Conservation (phyloP, 2,113 vertebrate species). For the Balaeniceps rex region DNA sequence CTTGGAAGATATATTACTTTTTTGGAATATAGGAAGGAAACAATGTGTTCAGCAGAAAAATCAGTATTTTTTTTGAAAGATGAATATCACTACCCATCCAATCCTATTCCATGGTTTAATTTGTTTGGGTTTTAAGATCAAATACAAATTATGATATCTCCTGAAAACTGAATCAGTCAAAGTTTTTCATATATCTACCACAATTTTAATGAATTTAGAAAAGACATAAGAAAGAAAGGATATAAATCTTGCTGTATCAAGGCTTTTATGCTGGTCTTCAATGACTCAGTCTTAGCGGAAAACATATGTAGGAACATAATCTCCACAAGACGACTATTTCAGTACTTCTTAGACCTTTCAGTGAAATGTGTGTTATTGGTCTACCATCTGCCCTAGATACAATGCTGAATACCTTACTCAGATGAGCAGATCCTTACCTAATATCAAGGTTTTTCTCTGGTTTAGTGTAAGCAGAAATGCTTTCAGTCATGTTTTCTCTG, state of each 20-base stretch:
- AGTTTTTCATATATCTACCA: not conserved
- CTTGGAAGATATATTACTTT: not conserved
- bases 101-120: not conserved
- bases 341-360: not conserved
- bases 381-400: not conserved
- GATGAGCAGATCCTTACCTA: not conserved
- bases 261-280: not conserved
- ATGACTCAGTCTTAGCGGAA: not conserved
- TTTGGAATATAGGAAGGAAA: not conserved
- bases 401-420: not conserved
- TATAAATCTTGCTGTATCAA: not conserved
- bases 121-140: not conserved
- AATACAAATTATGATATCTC: not conserved
- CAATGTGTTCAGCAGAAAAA: not conserved
- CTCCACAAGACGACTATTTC: not conserved
- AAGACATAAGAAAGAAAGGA: not conserved
- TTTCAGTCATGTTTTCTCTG: not conserved
- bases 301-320: not conserved
- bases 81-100: not conserved
- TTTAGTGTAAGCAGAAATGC: not conserved
- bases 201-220: not conserved
- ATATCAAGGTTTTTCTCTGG: not conserved
- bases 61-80: not conserved
- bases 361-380: not conserved
- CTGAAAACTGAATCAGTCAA: not conserved